phyloP scores from a whole-genome alignment of 2,888 invertebrate genomes.

The Hydriomena furcata region DNA sequence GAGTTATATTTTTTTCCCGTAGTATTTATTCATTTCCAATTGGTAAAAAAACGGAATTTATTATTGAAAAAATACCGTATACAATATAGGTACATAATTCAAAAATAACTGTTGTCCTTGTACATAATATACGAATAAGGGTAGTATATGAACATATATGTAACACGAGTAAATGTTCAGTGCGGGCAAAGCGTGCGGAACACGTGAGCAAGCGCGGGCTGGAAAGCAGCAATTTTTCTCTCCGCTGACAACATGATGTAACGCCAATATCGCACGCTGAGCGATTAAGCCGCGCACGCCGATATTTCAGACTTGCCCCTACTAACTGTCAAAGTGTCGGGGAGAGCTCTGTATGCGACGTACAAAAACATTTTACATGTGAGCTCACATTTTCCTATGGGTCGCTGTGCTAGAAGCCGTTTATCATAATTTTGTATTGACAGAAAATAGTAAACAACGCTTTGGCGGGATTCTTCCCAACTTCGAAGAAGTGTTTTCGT shows the following conservation, averaged over 20 bases:
- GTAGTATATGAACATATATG: no score
- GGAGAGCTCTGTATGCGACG: constrained; percentile 57
- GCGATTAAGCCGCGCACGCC: constrained; percentile 82
- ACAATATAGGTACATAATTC: no score
- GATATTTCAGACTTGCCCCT: constrained; percentile 82
- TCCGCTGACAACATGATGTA: constrained; percentile 83
- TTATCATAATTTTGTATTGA: constrained; percentile 49
- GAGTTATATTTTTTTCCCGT: no score
- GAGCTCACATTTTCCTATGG: constrained; percentile 30
- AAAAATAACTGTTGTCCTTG: constrained; percentile 51
- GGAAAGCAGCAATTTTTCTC: constrained; percentile 80
- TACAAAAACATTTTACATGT: constrained; percentile 35
- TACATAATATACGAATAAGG: no score
- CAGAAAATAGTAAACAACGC: constrained; percentile 41
- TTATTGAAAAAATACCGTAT: neutral
- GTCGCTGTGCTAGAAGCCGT: constrained; percentile 39
- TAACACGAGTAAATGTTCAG: constrained; percentile 37
- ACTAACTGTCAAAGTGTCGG: constrained; percentile 81
- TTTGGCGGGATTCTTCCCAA: constrained; percentile 26
- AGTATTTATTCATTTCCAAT: no score
- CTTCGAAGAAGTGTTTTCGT: constrained; percentile 13
- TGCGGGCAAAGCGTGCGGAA: constrained; percentile 51
- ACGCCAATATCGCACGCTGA: constrained; percentile 83
- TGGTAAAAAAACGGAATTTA: no score
- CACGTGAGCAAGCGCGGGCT: constrained; percentile 42